Base-by-base conservation (phyloP, 2,797 vertebrate genomes). In the Cheirogaleus major region DNA sequence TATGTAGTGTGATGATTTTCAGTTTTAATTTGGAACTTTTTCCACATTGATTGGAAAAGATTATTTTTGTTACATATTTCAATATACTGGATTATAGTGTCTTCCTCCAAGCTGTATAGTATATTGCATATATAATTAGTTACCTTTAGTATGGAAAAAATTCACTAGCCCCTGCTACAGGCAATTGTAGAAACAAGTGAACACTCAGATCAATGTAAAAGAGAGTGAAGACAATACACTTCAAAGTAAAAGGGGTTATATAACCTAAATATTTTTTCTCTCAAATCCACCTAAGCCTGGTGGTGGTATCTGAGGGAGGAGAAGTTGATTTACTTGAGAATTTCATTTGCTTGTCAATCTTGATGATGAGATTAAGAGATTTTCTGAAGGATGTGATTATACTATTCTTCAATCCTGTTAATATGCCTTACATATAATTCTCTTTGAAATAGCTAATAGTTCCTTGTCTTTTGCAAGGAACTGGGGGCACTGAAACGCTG, bases 311-410 rank as follows among this genome's bases (percentile, higher is more conserved):
- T 89, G 90, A 92, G 93, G 61, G 35, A n/a, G 41, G 6, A 72
- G 43, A 89, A 95, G 69, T 61, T 94, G 70, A 90, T 95, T 93
- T 88, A 80, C 59, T 80, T 89, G 72, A 93, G 59, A 88, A 90
- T 67, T 84, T 55, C 69, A 8, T 59, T 95, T 93, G 30, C 30
- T 93, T 95, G n/a, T 96, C 76, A 88, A 2, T 95, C n/a, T 91
- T 94, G 61, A 91, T 93, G 63, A 69, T 95, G 50, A 90, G 80
- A 96, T 97, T 73, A 90, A 94, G 88, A 93, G 41, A 80, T 95
- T 90, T 96, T 93, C 70, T 92, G 12, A 88, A 96, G 82, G 35
- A 78, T 85, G 5, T 87, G 89, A 80, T 27, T 94, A 80, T 23
- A 23, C 41, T 57, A 0, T 95, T 17, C 45, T 82, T 96, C 32